These are phyloP conservation scores for Bovichtus variegatus DNA, from an alignment of 2,797 vertebrate species.

Conservation along the genomic window DNA sequence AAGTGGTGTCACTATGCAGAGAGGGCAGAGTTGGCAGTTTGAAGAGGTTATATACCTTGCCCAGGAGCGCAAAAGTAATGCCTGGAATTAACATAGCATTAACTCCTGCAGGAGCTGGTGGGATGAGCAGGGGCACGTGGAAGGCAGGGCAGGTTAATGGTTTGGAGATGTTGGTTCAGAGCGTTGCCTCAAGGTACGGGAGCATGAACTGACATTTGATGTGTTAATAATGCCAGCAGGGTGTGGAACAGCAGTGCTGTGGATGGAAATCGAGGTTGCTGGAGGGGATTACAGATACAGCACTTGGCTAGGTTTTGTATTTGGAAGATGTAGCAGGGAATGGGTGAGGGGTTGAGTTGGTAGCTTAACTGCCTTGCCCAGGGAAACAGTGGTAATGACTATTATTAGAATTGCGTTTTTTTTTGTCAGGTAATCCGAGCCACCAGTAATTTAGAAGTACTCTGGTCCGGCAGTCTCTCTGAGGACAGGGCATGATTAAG, in stretches of 20 bases:
- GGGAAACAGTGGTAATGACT: constrained; percentile 48
- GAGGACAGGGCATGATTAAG: constrained; percentile 49
- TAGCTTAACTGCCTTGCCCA: constrained; percentile 50
- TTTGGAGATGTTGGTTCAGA: constrained; percentile 54
- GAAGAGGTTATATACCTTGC: constrained; percentile 64
- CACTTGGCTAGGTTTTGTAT: constrained; percentile 49
- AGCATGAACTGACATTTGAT: constrained; percentile 74
- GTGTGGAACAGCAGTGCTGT: constrained; percentile 30
- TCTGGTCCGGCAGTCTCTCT: constrained; percentile 29
- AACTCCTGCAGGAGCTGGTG: constrained; percentile 30
- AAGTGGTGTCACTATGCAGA: constrained; percentile 41
- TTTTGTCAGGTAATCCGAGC: constrained; percentile 43
- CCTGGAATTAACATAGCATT: constrained; percentile 63
- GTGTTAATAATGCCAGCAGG: constrained; percentile 72
- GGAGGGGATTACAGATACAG: constrained; percentile 52
- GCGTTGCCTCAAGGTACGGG: constrained; percentile 60
- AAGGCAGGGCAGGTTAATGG: constrained; percentile 67
- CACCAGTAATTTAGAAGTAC: constrained; percentile 40
- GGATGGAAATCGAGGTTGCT: constrained; percentile 43
- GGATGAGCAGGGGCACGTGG: constrained; percentile 26
- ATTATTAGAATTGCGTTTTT: constrained; percentile 54
- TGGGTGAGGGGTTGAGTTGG: constrained; percentile 28
- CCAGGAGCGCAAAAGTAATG: constrained; percentile 49
- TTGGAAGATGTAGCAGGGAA: constrained; percentile 38
- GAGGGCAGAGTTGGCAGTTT: constrained; percentile 41